Evolutionary conservation across 2,888 invertebrate genomes (phyloP), one percentile per base, ranked within the genome.

Genomic region (Cotesia congregata): DNA sequence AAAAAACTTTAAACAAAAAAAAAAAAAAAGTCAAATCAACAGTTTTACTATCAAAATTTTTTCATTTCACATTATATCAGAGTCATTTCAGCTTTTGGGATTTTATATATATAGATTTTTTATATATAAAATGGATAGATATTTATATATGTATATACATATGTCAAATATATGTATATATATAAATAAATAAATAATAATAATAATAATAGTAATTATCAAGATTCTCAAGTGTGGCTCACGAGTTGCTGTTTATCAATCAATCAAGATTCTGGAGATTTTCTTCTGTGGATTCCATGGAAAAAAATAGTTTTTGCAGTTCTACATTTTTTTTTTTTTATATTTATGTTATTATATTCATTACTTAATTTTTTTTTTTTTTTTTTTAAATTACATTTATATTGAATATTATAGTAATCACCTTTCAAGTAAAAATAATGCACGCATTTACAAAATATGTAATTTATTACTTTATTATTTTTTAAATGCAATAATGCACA

Each of bases 311-410:
- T 50, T 50, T 50, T 50, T 12, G 50, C 50, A 50, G 7, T 50
- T 50, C 50, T 50, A 50, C 2, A 41, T 69, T 41, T 69, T 50
- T 68, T 39, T n/a, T 69, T 69, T 41, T 20, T 69, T 69, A 20
- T 50, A 17, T 40, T 69, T 69, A 12, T 50, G 12, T 59, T 20
- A 59, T 50, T 41, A 41, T 9, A 41, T 41, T 41, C 62, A 64
- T 71, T 71, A 41, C 1, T 50, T 50, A 9, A 50, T 50, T 50
- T 3, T 50, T 50, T 9, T 50, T 50, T 9, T 50, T 62, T 12
- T 6, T 61, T 60, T 7, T 62, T 72, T 40, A 62, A 72, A 41
- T 50, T 12, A 9, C 0, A 50, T 50, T 50, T 9, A 15, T 30
- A 12, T 50, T 50, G 9, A 50, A 50, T 50, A 6, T 12, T 9